Base-by-base conservation (phyloP, 2,888 invertebrate genomes). In the Dryomyza anilis region DNA sequence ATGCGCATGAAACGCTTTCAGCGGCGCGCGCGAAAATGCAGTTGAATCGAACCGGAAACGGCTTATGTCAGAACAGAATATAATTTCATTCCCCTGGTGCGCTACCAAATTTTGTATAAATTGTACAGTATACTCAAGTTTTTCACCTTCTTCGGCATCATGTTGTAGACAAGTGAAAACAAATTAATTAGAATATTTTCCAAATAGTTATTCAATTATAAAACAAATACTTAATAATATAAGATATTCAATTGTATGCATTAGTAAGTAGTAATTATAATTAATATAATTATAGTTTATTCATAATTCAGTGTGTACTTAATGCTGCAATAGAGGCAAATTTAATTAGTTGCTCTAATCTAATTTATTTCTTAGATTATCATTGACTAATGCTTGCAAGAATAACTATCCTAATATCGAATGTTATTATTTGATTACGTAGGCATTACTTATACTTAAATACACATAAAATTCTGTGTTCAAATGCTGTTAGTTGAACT, bases 21-120 rank as follows among this genome's bases (percentile, higher is more conserved):
- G 73, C 81, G 81, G 69, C 77, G 81, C 55, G 81, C 81, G 46
- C 81, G 81, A 69, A 81, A 81, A 81, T 81, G 81, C 75, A 81
- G 81, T 80, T 81, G 81, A 81, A 81, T 81, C 81, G 81, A 81
- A 74, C 81, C 80, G 81, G 78, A 81, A 80, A 79, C 81, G 78
- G 80, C 81, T 74, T 81, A 79, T 77, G 76, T 81, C 78, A 81
- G 74, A 77, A 73, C 80, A 73, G 81, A 81, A 75, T 81, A 77
- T 78, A 80, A 77, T 48, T 81, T 79, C 78, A 77, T 79, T 74
- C 75, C 80, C 73, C 76, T 81, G 79, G 78, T 80, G 74, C 77
- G 78, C 76, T 80, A 80, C 80, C 77, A 77, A 76, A 77, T 81
- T 75, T 76, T 81, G 81, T 81, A 81, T 81, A 81, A 81, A 81